Evolutionary conservation across 1,140 invertebrate genomes (phyloP).

Genomic region (Drosophila cardini): DNA sequence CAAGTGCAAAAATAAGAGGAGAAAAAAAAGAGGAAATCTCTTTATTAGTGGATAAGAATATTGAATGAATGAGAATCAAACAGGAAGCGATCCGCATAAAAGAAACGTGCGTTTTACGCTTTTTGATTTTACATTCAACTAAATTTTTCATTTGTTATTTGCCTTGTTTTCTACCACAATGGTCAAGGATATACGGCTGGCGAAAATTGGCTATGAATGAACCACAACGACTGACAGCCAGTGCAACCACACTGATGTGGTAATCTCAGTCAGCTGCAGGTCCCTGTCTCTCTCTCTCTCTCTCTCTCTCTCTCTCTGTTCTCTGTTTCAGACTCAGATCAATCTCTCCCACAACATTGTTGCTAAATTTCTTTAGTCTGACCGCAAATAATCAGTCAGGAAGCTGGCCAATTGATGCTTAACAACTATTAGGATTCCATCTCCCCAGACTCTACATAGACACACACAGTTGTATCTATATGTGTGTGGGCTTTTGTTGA

Average conservation of each 20-base stretch:
- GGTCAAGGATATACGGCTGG: conserved; percentile 72
- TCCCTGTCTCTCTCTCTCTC: conserved; percentile 5
- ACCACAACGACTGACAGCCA: conserved; percentile 25
- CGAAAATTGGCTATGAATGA: conserved; percentile 52
- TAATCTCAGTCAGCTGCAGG: conserved; percentile 45
- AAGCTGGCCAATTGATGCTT: conserved; percentile 41
- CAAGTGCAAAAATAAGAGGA: conserved; percentile 31
- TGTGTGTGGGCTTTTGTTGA: conserved; percentile 50
- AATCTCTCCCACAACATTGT: conserved; percentile 61
- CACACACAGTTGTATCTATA: conserved; percentile 3
- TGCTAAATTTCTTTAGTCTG: conserved; percentile 68
- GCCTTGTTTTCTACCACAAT: conserved; percentile 51
- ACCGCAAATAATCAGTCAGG: conserved; percentile 80
- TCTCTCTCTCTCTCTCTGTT: conserved; percentile 10
- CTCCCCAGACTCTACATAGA: conserved; percentile 11
- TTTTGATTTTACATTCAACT: conserved; percentile 13
- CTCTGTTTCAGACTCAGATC: conserved; percentile 23
- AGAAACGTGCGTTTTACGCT: conserved; percentile 29
- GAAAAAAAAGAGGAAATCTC: conserved; percentile 56
- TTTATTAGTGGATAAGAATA: conserved; percentile 59
- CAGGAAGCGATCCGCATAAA: conserved; percentile 67
- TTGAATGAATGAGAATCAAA: conserved; percentile 35
- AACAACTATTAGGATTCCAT: background rate
- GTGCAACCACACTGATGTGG: conserved; percentile 43
- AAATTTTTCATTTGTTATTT: background rate